Evolutionary conservation across 2,797 vertebrate genomes (phyloP).

Genomic region (Urosaurus nigricauda): DNA sequence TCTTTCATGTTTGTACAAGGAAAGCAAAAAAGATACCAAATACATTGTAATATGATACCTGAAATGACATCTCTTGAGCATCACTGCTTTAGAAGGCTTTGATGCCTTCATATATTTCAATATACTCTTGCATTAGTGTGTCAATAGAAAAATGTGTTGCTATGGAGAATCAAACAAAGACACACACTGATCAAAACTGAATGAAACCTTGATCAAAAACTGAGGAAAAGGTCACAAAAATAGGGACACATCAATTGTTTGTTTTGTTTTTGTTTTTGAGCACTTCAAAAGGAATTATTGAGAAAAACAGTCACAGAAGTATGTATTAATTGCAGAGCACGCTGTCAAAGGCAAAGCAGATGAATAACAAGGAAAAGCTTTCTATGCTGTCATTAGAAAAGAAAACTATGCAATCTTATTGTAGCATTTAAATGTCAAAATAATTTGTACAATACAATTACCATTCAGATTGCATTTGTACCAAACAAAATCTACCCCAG

Average conservation of each 20-base stretch:
- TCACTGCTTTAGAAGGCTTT: not conserved
- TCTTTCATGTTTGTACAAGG: not conserved
- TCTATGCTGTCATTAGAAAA: slow-evolving; percentile 57
- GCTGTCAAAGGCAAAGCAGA: slow-evolving; percentile 68
- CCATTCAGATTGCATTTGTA: slow-evolving; percentile 79
- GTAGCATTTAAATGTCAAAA: slow-evolving; percentile 82
- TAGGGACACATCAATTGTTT: slow-evolving; percentile 71
- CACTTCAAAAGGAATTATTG: slow-evolving; percentile 63
- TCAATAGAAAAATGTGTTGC: slow-evolving; percentile 23
- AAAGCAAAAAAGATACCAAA: not conserved
- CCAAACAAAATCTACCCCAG: slow-evolving; percentile 80
- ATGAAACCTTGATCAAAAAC: slow-evolving; percentile 15
- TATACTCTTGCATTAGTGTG: not conserved
- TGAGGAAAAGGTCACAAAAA: not conserved
- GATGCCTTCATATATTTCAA: not conserved
- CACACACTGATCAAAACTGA: not conserved
- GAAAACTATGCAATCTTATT: slow-evolving; percentile 55
- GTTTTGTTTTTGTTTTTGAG: slow-evolving; percentile 62
- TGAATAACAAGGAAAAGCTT: slow-evolving; percentile 64
- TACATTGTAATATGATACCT: not conserved
- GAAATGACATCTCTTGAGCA: not conserved
- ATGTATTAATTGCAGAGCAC: slow-evolving; percentile 63
- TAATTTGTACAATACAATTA: slow-evolving; percentile 81
- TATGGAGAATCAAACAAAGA: slow-evolving; percentile 23
- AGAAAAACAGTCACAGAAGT: slow-evolving; percentile 71